A percentile compares a stretch with the other conserved stretches of the same genome.
Evolutionary conservation across 1,140 invertebrate genomes (phyloP).

Genomic region (Littorina saxatilis): DNA sequence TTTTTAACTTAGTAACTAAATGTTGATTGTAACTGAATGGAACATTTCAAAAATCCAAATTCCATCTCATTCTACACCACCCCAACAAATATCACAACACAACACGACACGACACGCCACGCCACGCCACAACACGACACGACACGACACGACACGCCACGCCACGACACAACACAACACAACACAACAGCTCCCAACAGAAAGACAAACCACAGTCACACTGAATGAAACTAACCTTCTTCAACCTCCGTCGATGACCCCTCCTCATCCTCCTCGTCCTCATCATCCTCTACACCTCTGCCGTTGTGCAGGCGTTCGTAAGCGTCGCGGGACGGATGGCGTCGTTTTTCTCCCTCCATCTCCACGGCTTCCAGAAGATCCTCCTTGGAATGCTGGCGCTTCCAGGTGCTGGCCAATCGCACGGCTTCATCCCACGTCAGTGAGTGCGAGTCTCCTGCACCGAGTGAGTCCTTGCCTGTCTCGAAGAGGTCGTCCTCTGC

Average conservation of each 20-base stretch:
- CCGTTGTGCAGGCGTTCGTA: constrained; percentile 30
- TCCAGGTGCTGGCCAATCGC: constrained; percentile 56
- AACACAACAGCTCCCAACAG: no score
- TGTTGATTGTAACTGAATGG: no score
- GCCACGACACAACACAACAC: no score
- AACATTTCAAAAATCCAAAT: no score
- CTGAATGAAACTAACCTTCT: no score
- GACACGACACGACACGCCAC: no score
- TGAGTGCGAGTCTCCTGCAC: constrained; percentile 41
- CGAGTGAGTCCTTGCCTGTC: constrained; percentile 46
- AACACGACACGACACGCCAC: no score
- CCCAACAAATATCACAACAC: no score
- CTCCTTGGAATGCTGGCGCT: constrained; percentile 60
- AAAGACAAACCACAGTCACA: no score
- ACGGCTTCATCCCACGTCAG: constrained; percentile 65
- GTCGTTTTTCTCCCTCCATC: constrained; percentile 43
- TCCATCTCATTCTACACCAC: no score
- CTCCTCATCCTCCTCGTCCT: constrained; percentile 41
- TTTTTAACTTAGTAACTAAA: no score
- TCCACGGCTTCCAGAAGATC: constrained; percentile 60
- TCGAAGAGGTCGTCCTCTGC: constrained; percentile 77
- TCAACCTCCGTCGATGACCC: constrained; percentile 46
- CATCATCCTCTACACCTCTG: constrained; percentile 23
- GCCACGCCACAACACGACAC: no score
- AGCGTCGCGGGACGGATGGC: constrained; percentile 30